phyloP scores from a whole-genome alignment of 2,888 invertebrate genomes.

The Scaptomyza reducta region DNA sequence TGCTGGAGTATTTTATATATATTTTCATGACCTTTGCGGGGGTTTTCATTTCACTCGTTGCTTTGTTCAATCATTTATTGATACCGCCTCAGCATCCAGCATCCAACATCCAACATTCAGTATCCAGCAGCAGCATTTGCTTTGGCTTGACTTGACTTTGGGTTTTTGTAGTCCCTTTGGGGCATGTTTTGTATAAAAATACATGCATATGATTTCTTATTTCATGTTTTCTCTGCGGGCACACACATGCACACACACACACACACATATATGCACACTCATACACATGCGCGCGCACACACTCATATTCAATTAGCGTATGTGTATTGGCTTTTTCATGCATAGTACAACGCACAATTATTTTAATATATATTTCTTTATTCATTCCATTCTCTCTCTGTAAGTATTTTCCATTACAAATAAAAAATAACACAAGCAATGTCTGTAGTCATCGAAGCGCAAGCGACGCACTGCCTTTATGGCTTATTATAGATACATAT shows the following conservation, averaged over 20 bases:
- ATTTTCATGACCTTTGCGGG: constrained; percentile 79
- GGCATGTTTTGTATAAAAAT: constrained; percentile 66
- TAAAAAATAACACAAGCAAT: neutral
- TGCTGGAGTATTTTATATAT: constrained; percentile 22
- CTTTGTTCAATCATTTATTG: constrained; percentile 81
- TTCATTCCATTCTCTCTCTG: constrained; percentile 8
- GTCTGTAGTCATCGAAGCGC: constrained; percentile 46
- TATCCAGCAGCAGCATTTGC: constrained; percentile 8
- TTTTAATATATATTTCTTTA: constrained; percentile 37
- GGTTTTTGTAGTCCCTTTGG: constrained; percentile 69
- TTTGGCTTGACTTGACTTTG: constrained; percentile 50
- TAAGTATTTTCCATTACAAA: constrained; percentile 30
- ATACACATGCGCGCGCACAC: constrained; percentile 14
- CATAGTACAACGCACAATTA: constrained; percentile 60
- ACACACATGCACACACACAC: constrained; percentile 24
- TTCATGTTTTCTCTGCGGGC: constrained; percentile 46
- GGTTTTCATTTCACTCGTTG: constrained; percentile 64
- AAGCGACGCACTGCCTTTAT: constrained; percentile 32
- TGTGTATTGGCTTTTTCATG: constrained; percentile 49
- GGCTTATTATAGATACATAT: constrained; percentile 52
- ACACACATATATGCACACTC: constrained; percentile 8
- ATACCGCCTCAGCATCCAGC: constrained; percentile 28
- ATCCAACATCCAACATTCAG: neutral
- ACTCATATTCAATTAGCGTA: constrained; percentile 54
- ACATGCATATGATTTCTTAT: constrained; percentile 59